Evolutionary conservation across 1,140 invertebrate species (phyloP), one percentile per base, ranked within the genome.

Genomic region (Zaprionus capensis): DNA sequence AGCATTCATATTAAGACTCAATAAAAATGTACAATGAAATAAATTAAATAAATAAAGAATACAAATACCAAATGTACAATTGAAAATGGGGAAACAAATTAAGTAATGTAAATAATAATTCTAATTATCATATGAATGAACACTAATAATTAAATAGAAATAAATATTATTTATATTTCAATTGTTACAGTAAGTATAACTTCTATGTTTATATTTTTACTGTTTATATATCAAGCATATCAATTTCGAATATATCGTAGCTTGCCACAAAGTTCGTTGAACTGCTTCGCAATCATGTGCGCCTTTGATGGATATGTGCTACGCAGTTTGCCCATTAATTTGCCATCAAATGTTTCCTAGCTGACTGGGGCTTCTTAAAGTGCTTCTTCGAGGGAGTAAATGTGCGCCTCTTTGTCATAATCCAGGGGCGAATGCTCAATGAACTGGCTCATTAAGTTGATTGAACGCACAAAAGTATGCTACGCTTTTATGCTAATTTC

Each of bases 361-460:
- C 24, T 26, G 14, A 5, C 17, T 20, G 26, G 20, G 26, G 28
- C 57, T 24, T 28, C 22, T 17, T 26, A 31, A 56, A 59, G 34
- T 17, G 4, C 14, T n/a, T 36, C 55, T 15, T 38, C 31, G 31
- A 34, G 31, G 14, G 36, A 38, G 57, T n/a, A 59, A 80, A 72
- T 68, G 73, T 70, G 31, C 46, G 38, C 28, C 65, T 51, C 62
- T 85, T 73, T 70, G 55, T 79, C 79, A 80, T 85, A 86, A 79
- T 79, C 71, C 67, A 44, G 59, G 44, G 58, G 44, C 79, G 65
- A 63, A 51, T 80, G 76, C 76, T 80, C 80, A 76, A 77, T 82
- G 82, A 78, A 70, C 71, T 81, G 84, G 74, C 81, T 87, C 84
- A 88, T 88, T 87, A 87, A 78, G 84, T 84, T 87, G 84, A 87